A percentile compares a stretch with the other conserved stretches of the same genome.
These are phyloP conservation scores for Harpagifer antarcticus DNA, from an alignment of 2,797 vertebrate species.

Conservation along the genomic window DNA sequence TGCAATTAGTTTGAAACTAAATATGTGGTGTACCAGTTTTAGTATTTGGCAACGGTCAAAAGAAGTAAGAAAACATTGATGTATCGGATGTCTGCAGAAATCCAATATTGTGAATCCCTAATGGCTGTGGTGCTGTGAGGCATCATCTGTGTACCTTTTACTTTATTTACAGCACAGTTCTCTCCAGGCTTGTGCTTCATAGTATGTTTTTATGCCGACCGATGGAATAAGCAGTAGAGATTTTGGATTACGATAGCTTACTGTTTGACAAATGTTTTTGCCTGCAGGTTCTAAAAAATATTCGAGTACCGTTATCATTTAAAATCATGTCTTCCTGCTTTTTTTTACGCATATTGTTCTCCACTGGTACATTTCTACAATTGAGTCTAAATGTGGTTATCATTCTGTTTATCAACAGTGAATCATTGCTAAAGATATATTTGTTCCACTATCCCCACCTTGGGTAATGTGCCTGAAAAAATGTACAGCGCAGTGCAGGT, in stretches of 20 bases:
- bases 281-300: slow-evolving; percentile 32
- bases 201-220: slow-evolving; percentile 40
- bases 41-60: no score
- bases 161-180: slow-evolving; percentile 25
- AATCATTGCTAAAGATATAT: slow-evolving; percentile 29
- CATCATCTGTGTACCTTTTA: slow-evolving; percentile 27
- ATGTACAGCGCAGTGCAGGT: slow-evolving; percentile 28
- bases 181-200: slow-evolving; percentile 47
- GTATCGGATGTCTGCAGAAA: no score
- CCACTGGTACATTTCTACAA: slow-evolving; percentile 10
- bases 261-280: slow-evolving; percentile 23
- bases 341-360: slow-evolving; percentile 3
- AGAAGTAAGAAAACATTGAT: no score
- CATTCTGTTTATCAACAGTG: slow-evolving; percentile 28
- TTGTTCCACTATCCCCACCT: not conserved
- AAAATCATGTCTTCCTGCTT: not conserved
- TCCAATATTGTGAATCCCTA: no score
- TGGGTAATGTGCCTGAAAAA: slow-evolving; percentile 26
- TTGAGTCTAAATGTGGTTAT: slow-evolving; percentile 29
- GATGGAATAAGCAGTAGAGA: slow-evolving; percentile 30
- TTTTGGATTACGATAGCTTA: slow-evolving; percentile 42
- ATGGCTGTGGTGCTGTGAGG: slow-evolving; percentile 11
- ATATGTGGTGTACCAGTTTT: no score
- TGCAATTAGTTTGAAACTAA: no score
- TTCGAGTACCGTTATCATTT: slow-evolving; percentile 20